phyloP scores from a whole-genome alignment of 1,140 invertebrate species.

The Marisa cornuarietis region DNA sequence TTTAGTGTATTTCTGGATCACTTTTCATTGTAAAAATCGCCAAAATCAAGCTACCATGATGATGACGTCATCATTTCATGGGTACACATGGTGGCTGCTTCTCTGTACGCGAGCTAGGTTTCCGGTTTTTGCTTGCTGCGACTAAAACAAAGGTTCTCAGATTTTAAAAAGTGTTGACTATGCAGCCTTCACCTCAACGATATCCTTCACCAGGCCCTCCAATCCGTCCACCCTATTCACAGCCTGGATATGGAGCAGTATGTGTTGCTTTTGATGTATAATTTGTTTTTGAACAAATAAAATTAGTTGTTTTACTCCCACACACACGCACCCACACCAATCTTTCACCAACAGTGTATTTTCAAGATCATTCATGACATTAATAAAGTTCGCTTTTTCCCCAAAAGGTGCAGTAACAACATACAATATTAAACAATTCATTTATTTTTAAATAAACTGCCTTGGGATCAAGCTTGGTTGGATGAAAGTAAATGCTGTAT shows the following conservation, averaged over 20 bases:
- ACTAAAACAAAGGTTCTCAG: slow-evolving; percentile 13
- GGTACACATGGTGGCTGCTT: not conserved
- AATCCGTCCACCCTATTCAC: slow-evolving; percentile 29
- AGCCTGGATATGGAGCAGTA: slow-evolving; percentile 20
- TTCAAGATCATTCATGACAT: not conserved
- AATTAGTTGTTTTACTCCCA: not conserved
- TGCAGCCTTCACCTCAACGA: slow-evolving; percentile 26
- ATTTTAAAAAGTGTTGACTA: not conserved
- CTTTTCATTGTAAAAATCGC: not conserved
- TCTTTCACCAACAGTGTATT: not conserved
- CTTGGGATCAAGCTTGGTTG: no score
- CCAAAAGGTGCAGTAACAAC: not conserved
- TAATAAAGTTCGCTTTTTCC: no score
- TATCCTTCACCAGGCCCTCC: slow-evolving; percentile 20
- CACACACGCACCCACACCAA: slow-evolving; percentile 17
- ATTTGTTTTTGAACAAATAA: not conserved
- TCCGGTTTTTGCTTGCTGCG: not conserved
- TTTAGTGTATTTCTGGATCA: not conserved
- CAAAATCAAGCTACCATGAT: not conserved
- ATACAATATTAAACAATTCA: not conserved
- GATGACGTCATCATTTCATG: not conserved
- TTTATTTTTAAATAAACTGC: not conserved
- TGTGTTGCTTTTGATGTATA: not conserved
- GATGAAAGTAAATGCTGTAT: no score
- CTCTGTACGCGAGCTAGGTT: not conserved